Evolutionary conservation across 1,140 invertebrate species (phyloP).

Genomic region (Rhagoletis pomonella): DNA sequence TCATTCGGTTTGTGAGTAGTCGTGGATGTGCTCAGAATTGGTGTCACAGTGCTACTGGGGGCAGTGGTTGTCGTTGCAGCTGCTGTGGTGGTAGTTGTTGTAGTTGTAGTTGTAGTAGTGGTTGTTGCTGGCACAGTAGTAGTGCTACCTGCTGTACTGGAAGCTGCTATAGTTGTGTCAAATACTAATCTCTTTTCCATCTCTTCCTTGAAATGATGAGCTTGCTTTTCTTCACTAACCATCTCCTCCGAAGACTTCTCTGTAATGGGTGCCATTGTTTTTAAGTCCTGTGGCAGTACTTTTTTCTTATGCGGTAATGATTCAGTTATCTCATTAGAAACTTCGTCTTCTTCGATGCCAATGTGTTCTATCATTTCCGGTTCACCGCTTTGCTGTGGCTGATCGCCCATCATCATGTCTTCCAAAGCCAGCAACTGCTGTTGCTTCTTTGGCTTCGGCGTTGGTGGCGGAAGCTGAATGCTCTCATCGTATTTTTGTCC

Average conservation of each 20-base stretch:
- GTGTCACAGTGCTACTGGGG: not conserved
- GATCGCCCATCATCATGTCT: constrained; percentile 73
- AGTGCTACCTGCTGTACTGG: not conserved
- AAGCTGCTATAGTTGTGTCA: not conserved
- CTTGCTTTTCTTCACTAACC: not conserved
- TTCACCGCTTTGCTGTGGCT: constrained; percentile 60
- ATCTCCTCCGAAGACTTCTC: constrained; percentile 22
- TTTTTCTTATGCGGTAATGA: constrained; percentile 70
- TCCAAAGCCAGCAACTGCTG: constrained; percentile 52
- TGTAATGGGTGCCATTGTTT: constrained; percentile 63
- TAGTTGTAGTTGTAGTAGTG: constrained; percentile 32
- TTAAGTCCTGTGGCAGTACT: constrained; percentile 65
- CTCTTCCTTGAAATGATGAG: not conserved
- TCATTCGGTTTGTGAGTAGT: not conserved
- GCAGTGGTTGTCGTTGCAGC: constrained; percentile 40
- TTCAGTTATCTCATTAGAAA: constrained; percentile 68
- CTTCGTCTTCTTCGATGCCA: constrained; percentile 64
- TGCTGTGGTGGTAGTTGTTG: constrained; percentile 51
- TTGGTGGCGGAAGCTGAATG: constrained; percentile 53
- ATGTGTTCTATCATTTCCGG: constrained; percentile 59
- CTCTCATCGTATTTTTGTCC: constrained; percentile 60
- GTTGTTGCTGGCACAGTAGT: constrained; percentile 53
- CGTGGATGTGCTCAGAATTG: constrained; percentile 23
- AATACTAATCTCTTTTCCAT: constrained; percentile 18
- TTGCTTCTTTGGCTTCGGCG: constrained; percentile 56